Evolutionary conservation across 2,113 vertebrate species (phyloP).

Genomic region (Catharus minimus): DNA sequence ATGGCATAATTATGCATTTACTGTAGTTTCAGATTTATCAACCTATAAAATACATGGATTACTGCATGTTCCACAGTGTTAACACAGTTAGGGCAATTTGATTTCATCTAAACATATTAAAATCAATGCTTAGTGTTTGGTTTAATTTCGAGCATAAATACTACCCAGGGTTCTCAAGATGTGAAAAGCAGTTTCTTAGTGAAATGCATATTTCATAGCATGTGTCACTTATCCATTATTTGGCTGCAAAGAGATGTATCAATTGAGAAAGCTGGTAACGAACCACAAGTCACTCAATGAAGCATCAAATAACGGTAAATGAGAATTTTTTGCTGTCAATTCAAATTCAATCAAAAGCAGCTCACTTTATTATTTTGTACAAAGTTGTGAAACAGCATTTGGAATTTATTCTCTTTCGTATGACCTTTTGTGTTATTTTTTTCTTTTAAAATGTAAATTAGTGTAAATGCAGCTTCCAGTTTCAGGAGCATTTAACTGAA

Average conservation of each 20-base stretch:
- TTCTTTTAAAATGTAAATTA: conserved; percentile 47
- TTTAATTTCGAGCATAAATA: conserved; percentile 78
- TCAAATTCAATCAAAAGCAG: conserved; percentile 44
- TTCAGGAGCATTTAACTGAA: not conserved
- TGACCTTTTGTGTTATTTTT: not conserved
- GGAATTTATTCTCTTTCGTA: conserved; percentile 15
- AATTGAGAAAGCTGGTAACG: conserved; percentile 19
- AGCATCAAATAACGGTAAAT: conserved; percentile 42
- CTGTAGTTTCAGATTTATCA: conserved; percentile 68
- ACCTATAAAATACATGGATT: conserved; percentile 56
- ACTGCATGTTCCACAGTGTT: conserved; percentile 54
- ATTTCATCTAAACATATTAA: conserved; percentile 78
- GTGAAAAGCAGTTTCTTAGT: conserved; percentile 52
- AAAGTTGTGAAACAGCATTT: conserved; percentile 40
- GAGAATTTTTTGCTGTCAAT: conserved; percentile 47
- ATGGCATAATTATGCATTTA: conserved; percentile 48
- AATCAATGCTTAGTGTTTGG: conserved; percentile 72
- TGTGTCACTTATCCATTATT: conserved; percentile 51
- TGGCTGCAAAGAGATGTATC: conserved; percentile 14
- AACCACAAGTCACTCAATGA: conserved; percentile 50
- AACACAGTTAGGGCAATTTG: conserved; percentile 68
- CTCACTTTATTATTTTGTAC: conserved; percentile 15
- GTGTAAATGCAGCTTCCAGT: not conserved
- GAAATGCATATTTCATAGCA: conserved; percentile 11
- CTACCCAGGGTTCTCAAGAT: conserved; percentile 68